phyloP scores from a whole-genome alignment of 2,888 invertebrate species.

The Pollenia angustigena region DNA sequence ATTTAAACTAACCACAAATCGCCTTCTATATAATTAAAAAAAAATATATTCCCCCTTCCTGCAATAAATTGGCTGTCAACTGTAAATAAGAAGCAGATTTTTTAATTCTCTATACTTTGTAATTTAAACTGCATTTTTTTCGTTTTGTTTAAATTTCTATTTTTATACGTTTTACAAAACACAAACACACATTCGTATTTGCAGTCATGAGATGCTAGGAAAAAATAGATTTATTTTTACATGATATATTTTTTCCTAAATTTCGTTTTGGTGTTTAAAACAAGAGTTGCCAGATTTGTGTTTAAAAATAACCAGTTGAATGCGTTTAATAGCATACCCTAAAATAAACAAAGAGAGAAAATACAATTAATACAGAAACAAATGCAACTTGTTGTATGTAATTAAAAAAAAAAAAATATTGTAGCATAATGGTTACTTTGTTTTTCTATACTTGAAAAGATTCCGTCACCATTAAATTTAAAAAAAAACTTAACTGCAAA shows the following conservation, averaged over 20 bases:
- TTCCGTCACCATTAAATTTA: too few relatives aligned
- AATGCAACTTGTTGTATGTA: background rate
- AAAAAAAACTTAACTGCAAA: too few relatives aligned
- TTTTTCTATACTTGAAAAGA: too few relatives aligned
- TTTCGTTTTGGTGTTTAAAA: slow-evolving; percentile 16
- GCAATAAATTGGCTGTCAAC: background rate
- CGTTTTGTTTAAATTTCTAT: slow-evolving; percentile 15
- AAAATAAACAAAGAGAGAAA: background rate
- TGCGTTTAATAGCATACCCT: background rate
- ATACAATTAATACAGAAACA: background rate
- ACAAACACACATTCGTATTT: background rate
- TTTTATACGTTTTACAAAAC: slow-evolving; percentile 17
- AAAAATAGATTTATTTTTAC: slow-evolving; percentile 28
- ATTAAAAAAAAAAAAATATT: background rate
- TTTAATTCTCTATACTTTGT: background rate
- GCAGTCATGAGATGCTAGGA: slow-evolving; percentile 1
- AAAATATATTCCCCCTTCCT: background rate
- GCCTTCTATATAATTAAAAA: background rate
- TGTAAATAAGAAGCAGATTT: background rate
- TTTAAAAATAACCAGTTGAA: background rate
- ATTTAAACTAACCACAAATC: background rate
- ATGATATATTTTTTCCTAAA: slow-evolving; percentile 21
- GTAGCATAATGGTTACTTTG: too few relatives aligned
- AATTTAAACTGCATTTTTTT: slow-evolving; percentile 9
- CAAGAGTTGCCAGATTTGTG: slow-evolving; percentile 25